phyloP scores from a whole-genome alignment of 30 jellyfish, hydroid and myxozoan genomes.

The Turritopsis rubra region DNA sequence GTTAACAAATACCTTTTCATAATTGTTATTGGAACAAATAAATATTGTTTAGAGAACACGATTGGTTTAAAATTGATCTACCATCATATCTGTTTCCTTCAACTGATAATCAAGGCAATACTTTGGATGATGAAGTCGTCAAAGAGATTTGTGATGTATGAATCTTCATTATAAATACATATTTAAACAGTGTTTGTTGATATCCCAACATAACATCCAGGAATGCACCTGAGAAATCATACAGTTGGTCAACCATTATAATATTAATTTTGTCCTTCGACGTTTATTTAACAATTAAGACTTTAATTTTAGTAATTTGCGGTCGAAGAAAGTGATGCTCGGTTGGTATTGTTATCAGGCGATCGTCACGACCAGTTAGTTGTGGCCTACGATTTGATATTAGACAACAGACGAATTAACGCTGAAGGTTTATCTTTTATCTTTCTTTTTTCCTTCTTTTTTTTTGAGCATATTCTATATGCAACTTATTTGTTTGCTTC shows the following conservation, averaged over 20 bases:
- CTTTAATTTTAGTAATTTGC: constrained; percentile 84
- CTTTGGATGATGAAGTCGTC: constrained; percentile 86
- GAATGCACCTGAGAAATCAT: too few relatives aligned
- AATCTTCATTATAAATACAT: not conserved
- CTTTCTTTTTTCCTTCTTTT: not conserved
- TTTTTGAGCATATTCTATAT: too few relatives aligned
- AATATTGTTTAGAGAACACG: constrained; percentile 73
- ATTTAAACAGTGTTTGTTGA: too few relatives aligned
- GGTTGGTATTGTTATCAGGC: constrained; percentile 72
- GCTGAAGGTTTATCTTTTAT: constrained; percentile 60
- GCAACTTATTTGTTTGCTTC: too few relatives aligned
- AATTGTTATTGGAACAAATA: too few relatives aligned
- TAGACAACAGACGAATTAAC: constrained; percentile 86
- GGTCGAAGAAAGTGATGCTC: constrained; percentile 92
- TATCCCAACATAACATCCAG: too few relatives aligned
- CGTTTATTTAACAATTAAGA: too few relatives aligned
- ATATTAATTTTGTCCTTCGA: too few relatives aligned
- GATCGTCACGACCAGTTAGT: constrained; percentile 88
- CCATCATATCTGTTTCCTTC: constrained; percentile 89
- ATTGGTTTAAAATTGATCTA: constrained; percentile 84
- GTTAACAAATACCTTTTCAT: not conserved
- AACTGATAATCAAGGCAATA: constrained; percentile 83
- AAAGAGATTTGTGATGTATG: constrained; percentile 92
- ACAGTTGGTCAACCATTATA: too few relatives aligned
- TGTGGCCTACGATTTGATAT: constrained; percentile 80